Conservation (phyloP, 2,113 vertebrate species). For the Platanista minor region DNA sequence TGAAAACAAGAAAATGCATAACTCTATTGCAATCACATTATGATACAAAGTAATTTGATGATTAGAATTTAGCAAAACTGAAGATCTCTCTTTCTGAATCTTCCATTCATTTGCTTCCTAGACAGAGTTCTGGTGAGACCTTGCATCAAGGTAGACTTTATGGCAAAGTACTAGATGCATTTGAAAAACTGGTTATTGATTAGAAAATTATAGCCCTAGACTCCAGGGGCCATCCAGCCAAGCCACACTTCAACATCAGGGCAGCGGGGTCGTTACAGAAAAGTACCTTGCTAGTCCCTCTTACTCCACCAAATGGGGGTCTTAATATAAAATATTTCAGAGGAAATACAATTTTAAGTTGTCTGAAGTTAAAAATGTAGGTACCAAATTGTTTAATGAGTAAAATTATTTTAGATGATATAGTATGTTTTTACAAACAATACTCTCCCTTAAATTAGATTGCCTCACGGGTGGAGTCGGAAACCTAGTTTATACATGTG, state of each 20-base stretch:
- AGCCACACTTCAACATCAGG: not conserved
- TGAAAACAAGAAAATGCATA: not conserved
- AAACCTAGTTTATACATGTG: not conserved
- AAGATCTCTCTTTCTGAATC: not conserved
- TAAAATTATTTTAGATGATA: not conserved
- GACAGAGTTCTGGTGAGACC: not conserved
- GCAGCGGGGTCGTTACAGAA: not conserved
- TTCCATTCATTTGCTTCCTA: not conserved
- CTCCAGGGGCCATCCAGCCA: not conserved
- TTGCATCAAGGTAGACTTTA: not conserved
- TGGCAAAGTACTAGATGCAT: not conserved
- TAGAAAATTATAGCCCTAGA: not conserved
- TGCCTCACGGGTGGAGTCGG: not conserved
- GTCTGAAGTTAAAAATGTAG: not conserved
- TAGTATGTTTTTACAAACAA: not conserved
- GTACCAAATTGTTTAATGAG: not conserved
- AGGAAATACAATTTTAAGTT: not conserved
- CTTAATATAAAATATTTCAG: not conserved
- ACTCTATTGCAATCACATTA: not conserved
- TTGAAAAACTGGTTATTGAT: not conserved
- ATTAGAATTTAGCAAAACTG: not conserved
- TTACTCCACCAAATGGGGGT: not conserved
- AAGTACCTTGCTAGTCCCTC: not conserved
- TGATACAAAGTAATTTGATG: not conserved
- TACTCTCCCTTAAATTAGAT: not conserved